Percentiles rank a stretch among this genome's conserved stretches.
Evolutionary conservation across 2,888 invertebrate genomes (phyloP).

Genomic region (Ceriagrion tenellum): DNA sequence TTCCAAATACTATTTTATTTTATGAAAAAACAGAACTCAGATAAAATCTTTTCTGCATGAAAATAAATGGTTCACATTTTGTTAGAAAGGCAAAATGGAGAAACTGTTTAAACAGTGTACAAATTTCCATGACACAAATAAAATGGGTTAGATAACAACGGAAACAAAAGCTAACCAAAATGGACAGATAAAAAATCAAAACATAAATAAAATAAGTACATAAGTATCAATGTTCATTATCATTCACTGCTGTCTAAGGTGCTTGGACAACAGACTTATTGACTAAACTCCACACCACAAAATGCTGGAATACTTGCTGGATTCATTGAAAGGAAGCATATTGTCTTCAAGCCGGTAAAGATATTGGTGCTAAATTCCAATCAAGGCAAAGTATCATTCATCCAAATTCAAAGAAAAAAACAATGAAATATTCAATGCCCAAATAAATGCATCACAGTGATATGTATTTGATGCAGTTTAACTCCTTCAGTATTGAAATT

Average conservation of each 20-base stretch:
- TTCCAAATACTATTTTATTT: neutral
- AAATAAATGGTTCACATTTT: neutral
- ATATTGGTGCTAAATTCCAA: neutral
- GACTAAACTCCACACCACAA: neutral
- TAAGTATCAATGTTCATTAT: neutral
- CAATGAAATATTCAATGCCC: neutral
- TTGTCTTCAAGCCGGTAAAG: slow-evolving; percentile 32
- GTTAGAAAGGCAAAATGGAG: neutral
- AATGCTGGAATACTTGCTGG: neutral
- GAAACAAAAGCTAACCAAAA: neutral
- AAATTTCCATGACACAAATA: neutral
- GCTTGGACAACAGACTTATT: neutral
- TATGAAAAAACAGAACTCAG: neutral
- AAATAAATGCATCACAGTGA: neutral
- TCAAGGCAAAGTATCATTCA: neutral
- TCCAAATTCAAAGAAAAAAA: neutral
- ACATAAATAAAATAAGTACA: neutral
- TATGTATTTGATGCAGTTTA: neutral
- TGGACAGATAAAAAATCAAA: neutral
- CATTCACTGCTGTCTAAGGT: neutral
- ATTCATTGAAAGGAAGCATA: neutral
- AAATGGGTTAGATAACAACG: neutral
- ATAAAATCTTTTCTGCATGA: neutral
- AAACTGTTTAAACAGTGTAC: neutral
- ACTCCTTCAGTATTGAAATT: neutral